Conservation (phyloP, 2,888 invertebrate species). For the Zaprionus obscuricornis region DNA sequence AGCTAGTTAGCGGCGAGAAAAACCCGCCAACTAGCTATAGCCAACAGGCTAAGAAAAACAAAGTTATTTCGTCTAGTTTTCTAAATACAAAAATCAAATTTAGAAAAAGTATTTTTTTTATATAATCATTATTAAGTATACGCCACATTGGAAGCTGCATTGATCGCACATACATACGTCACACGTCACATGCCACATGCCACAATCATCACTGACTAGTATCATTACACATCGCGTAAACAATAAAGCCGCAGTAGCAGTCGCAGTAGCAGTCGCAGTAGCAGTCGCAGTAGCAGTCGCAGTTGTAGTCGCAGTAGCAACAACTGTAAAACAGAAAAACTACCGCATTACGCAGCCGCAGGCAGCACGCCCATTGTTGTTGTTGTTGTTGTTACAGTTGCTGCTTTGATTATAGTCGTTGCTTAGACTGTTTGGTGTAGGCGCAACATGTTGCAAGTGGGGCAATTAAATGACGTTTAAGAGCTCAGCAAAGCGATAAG, state of each 20-base stretch:
- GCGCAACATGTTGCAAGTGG: slow-evolving; percentile 52
- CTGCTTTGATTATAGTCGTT: slow-evolving; percentile 47
- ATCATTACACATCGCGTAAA: slow-evolving; percentile 24
- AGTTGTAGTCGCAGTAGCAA: too few species aligned
- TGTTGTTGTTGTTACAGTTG: slow-evolving; percentile 21
- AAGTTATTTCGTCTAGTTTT: slow-evolving; percentile 20
- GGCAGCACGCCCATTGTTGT: slow-evolving; percentile 15
- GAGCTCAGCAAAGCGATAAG: not conserved
- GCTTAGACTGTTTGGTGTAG: slow-evolving; percentile 31
- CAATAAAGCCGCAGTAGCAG: slow-evolving; percentile 25
- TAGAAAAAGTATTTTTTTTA: slow-evolving; percentile 32
- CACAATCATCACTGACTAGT: slow-evolving; percentile 26
- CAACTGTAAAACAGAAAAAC: slow-evolving; percentile 35
- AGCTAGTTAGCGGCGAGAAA: slow-evolving; percentile 34
- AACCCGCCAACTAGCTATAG: not conserved
- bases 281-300: not conserved
- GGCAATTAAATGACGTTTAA: slow-evolving; percentile 56
- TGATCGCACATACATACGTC: too few species aligned
- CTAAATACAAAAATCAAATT: slow-evolving; percentile 27
- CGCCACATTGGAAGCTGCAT: slow-evolving; percentile 33
- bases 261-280: not conserved
- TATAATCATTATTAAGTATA: slow-evolving; percentile 40
- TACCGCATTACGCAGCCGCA: slow-evolving; percentile 62
- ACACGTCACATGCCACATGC: slow-evolving; percentile 7
- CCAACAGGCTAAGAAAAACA: not conserved